These are phyloP conservation scores for Acrobasis suavella DNA, from an alignment of 2,888 invertebrate genomes.

Conservation along the genomic window DNA sequence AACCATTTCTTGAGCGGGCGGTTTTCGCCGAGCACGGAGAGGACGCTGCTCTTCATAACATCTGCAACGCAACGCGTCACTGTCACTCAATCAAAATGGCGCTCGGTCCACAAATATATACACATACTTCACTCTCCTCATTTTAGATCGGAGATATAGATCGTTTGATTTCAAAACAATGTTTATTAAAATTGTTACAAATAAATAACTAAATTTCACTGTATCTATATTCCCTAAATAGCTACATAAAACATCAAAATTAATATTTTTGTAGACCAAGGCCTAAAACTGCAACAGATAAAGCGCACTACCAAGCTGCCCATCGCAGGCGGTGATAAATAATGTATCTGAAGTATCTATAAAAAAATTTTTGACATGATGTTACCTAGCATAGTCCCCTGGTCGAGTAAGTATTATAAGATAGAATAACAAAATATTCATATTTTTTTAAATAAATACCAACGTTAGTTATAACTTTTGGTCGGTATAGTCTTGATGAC, in stretches of 20 bases:
- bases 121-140: neutral
- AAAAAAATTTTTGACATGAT: neutral
- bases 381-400: neutral
- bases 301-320: constrained; percentile 10
- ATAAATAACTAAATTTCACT: too few relatives aligned
- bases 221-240: too few relatives aligned
- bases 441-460: too few relatives aligned
- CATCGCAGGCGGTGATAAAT: neutral
- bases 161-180: too few relatives aligned
- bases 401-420: too few relatives aligned
- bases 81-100: neutral
- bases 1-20: constrained; percentile 79
- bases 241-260: neutral
- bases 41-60: constrained; percentile 67
- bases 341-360: neutral
- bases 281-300: neutral
- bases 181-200: too few relatives aligned
- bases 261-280: neutral
- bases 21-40: constrained; percentile 65
- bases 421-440: too few relatives aligned
- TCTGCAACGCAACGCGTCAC: constrained; percentile 71
- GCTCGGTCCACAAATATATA: constrained; percentile 5
- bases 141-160: too few relatives aligned
- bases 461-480: too few relatives aligned
- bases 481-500: too few relatives aligned